Evolutionary conservation across 1,140 invertebrate genomes (phyloP).

Genomic region (Drosophila leontia): DNA sequence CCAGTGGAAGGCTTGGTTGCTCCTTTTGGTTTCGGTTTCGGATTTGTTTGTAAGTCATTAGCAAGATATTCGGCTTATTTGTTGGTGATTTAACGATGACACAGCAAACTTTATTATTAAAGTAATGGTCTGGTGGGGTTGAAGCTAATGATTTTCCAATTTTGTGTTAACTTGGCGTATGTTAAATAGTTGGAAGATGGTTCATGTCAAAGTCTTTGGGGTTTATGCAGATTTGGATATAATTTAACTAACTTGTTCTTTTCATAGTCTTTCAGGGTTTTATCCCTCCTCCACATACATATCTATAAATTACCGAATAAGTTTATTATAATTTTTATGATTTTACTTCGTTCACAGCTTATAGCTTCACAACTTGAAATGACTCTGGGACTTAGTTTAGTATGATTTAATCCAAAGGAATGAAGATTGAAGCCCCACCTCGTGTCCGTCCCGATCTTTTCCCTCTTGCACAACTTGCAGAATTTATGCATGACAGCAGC

Average conservation of each 20-base stretch:
- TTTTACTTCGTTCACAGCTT: background rate
- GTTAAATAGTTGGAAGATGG: background rate
- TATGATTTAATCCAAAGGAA: background rate
- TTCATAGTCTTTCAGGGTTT: background rate
- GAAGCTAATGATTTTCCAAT: constrained; percentile 40
- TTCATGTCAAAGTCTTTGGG: background rate
- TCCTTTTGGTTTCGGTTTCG: constrained; percentile 25
- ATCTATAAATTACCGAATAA: background rate
- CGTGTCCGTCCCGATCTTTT: background rate
- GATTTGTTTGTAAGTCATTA: constrained; percentile 71
- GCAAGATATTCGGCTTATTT: constrained; percentile 37
- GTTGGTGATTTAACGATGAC: constrained; percentile 31
- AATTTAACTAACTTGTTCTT: too few species aligned
- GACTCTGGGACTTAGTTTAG: background rate
- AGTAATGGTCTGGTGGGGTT: background rate
- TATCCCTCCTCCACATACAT: background rate
- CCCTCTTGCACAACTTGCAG: constrained; percentile 62
- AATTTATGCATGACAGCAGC: constrained; percentile 76
- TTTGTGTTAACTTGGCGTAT: constrained; percentile 9
- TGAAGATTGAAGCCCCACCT: background rate
- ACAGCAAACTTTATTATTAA: constrained; percentile 47
- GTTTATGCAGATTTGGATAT: too few species aligned
- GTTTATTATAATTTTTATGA: too few species aligned
- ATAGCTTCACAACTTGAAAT: constrained; percentile 6
- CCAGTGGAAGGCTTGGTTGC: constrained; percentile 28